Evolutionary conservation across 2,888 invertebrate species (phyloP), one percentile per base, ranked within the genome.

Genomic region (Caenorhabditis wallacei): DNA sequence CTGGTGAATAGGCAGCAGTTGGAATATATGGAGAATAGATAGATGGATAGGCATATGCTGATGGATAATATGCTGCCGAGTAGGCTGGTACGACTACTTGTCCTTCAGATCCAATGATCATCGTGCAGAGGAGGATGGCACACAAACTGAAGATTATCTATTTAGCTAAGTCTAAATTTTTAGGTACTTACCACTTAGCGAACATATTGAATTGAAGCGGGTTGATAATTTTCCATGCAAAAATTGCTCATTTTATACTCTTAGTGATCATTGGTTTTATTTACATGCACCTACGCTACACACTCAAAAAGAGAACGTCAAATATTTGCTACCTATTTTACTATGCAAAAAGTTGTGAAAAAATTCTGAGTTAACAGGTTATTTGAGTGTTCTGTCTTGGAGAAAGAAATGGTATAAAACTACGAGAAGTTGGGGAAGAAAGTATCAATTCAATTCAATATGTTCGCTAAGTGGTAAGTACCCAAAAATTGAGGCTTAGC

Each of bases 31-130:
- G 75, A 57, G 75, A 75, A 35, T 74, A 74, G 63, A 64, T 54
- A 46, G 74, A 75, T 57, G 74, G 74, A 48, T 75, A 75, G 74
- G 64, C 74, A 53, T 74, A 74, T 7, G 54, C 54, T 16, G 76
- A 69, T 35, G 76, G 76, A 35, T 61, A 59, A 48, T 76, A 76
- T 46, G 66, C 66, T 35, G 75, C 66, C 1, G 66, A 56, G 61
- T 76, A 76, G 30, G 76, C 53, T 30, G 76, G 76, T 10, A 76
- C 69, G 10, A 76, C 76, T 10, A 76, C 68, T 69, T 76, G 76
- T 8, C 53, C 51, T 0, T 59, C 51, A 30, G 30, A 57, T 57
- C 76, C 76, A 26, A 69, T 43, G 68, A 76, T 51, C 51, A 76
- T 53, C 53, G 69, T 37, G 66, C 64, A 66, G 68, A 76, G 48